Percentiles rank a stretch among this genome's conserved stretches.
Evolutionary conservation across 2,797 vertebrate species (phyloP).

Genomic region (Adelosebastes latens): DNA sequence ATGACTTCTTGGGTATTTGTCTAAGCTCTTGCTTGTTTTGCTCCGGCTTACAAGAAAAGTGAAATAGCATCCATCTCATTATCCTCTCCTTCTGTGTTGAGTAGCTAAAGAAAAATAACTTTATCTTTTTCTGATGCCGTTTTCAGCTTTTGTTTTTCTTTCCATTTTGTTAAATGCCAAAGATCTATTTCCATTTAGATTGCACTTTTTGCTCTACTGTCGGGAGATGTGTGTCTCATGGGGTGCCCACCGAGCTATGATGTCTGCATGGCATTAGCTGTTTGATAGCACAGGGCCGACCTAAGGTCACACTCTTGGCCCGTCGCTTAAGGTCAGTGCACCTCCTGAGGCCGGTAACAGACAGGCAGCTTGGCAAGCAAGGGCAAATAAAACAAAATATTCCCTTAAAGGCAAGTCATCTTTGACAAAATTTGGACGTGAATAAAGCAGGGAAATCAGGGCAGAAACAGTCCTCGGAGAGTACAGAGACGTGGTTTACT

Average conservation of each 20-base stretch:
- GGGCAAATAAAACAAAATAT: slow-evolving; percentile 29
- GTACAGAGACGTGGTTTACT: not conserved
- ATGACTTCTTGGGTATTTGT: slow-evolving; percentile 37
- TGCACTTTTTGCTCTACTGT: slow-evolving; percentile 39
- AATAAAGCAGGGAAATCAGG: slow-evolving; percentile 8
- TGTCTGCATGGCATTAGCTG: slow-evolving; percentile 16
- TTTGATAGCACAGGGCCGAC: slow-evolving; percentile 31
- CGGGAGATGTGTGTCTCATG: not conserved
- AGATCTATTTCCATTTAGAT: slow-evolving; percentile 65
- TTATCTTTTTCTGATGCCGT: slow-evolving; percentile 15
- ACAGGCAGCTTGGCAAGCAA: slow-evolving; percentile 20
- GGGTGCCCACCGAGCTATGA: slow-evolving; percentile 10
- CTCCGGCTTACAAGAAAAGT: slow-evolving; percentile 44
- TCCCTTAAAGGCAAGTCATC: slow-evolving; percentile 17
- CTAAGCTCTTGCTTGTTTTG: slow-evolving; percentile 27
- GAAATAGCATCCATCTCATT: slow-evolving; percentile 51
- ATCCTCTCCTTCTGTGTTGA: slow-evolving; percentile 24
- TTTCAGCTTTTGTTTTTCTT: slow-evolving; percentile 28
- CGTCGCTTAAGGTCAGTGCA: slow-evolving; percentile 25
- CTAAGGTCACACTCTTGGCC: slow-evolving; percentile 23
- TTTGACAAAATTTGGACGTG: not conserved
- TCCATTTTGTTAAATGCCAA: slow-evolving; percentile 59
- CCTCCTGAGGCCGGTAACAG: slow-evolving; percentile 31
- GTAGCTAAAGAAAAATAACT: not conserved
- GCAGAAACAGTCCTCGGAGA: not conserved